phyloP scores from a whole-genome alignment of 2,113 vertebrate species.

The Ramphastos sulfuratus region DNA sequence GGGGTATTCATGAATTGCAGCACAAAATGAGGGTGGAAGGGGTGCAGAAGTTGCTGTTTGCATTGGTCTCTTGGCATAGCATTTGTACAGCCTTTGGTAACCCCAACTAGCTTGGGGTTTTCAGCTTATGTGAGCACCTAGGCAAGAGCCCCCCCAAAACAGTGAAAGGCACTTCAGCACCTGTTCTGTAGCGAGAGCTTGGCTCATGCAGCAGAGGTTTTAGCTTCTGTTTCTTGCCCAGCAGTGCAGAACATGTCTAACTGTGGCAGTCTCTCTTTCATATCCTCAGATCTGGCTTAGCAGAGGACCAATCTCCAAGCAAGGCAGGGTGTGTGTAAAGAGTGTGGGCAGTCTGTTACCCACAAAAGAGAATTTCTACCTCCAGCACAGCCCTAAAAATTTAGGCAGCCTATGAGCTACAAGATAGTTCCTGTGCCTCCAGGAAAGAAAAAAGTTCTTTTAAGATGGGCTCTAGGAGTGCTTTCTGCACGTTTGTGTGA shows the following conservation, averaged over 20 bases:
- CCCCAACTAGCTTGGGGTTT: background rate
- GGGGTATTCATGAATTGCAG: background rate
- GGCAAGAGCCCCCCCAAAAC: background rate
- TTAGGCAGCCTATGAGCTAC: background rate
- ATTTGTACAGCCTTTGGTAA: background rate
- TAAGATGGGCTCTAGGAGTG: background rate
- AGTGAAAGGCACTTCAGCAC: background rate
- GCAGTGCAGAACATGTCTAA: rapidly evolving
- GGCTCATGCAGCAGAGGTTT: background rate
- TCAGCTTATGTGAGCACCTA: background rate
- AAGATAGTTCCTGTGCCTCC: background rate
- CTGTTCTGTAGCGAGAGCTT: background rate
- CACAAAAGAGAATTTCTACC: background rate
- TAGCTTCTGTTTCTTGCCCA: background rate
- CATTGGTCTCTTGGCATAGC: background rate
- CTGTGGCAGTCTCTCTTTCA: background rate
- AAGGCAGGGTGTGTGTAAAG: background rate
- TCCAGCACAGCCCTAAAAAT: background rate
- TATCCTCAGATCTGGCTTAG: background rate
- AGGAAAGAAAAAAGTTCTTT: background rate
- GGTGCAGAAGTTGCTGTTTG: background rate
- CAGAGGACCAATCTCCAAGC: background rate
- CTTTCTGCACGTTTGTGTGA: background rate
- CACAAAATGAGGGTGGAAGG: background rate
- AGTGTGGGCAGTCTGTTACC: background rate